Conservation (phyloP, 2,113 vertebrate genomes). For the Rhombomys opimus region DNA sequence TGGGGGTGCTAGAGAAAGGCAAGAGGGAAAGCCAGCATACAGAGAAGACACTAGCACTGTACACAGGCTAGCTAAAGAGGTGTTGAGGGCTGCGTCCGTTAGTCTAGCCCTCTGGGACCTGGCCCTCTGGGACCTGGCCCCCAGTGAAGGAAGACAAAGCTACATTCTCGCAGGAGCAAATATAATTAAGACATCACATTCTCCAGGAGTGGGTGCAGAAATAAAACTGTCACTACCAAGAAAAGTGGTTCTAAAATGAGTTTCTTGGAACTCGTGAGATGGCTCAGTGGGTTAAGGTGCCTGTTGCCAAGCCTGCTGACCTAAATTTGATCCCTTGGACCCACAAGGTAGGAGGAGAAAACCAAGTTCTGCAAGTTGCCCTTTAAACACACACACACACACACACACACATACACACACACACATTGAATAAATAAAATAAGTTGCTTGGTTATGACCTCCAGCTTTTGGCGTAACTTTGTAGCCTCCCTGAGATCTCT, state of each 20-base stretch:
- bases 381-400: background rate
- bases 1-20: background rate
- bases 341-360: too few species aligned
- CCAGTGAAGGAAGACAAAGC: background rate
- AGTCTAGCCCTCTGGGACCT: background rate
- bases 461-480: background rate
- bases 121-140: background rate
- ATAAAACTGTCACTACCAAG: slow-evolving; percentile 37
- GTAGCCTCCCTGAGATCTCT: background rate
- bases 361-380: background rate
- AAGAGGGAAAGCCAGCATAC: background rate
- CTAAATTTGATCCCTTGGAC: background rate
- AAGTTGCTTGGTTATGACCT: background rate
- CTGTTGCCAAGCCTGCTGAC: background rate
- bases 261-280: background rate
- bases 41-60: background rate
- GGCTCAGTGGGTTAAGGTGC: background rate
- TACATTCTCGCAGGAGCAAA: background rate
- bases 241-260: slow-evolving; percentile 59
- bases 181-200: slow-evolving; percentile 43
- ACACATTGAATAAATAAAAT: background rate
- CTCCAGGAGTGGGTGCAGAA: background rate
- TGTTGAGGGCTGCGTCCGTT: background rate
- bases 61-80: background rate
- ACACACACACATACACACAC: background rate